phyloP scores from a whole-genome alignment of 2,113 vertebrate species.

The Papio anubis region DNA sequence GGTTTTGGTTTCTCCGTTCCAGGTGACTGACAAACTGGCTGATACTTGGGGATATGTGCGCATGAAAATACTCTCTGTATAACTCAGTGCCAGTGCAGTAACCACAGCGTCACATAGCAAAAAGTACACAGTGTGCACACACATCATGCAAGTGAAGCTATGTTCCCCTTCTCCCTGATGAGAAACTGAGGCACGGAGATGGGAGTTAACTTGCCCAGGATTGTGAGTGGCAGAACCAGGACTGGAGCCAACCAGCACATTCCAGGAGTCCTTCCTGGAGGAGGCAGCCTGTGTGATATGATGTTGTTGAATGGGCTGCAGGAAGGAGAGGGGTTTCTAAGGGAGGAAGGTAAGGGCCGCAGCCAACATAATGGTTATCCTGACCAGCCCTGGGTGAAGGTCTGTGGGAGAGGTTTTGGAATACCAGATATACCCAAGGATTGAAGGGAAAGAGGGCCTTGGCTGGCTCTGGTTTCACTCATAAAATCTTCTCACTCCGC shows the following conservation, averaged over 20 bases:
- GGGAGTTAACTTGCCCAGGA: neutral
- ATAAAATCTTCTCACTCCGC: neutral
- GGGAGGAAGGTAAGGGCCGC: neutral
- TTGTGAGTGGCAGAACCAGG: neutral
- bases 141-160: neutral
- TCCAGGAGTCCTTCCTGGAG: neutral
- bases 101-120: neutral
- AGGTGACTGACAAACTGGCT: neutral
- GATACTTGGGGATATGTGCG: neutral
- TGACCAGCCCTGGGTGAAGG: neutral
- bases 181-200: neutral
- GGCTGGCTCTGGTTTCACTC: neutral
- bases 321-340: neutral
- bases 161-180: neutral
- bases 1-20: conserved; percentile 30
- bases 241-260: neutral
- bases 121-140: neutral
- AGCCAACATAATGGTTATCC: neutral
- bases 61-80: neutral
- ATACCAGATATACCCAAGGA: neutral
- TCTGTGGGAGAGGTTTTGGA: neutral
- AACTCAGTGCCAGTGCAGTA: neutral
- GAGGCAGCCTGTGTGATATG: neutral
- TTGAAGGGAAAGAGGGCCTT: neutral
- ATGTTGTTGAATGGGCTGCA: neutral